Conservation (phyloP, 2,113 vertebrate species). For the Pterocles gutturalis region DNA sequence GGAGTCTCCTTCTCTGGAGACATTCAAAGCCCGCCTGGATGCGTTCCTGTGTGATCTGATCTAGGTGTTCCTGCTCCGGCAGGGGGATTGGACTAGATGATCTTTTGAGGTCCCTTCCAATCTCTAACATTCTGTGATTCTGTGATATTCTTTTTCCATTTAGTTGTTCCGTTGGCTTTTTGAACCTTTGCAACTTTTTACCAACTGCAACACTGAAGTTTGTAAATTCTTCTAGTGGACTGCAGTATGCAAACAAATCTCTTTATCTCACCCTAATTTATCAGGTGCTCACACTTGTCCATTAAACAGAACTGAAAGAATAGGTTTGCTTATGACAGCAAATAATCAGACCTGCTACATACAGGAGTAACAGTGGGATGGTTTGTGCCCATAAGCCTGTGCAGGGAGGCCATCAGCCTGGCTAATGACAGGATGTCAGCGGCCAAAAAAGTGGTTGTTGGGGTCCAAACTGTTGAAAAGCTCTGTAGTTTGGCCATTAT, state of each 20-base stretch:
- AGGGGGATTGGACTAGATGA: too few relatives aligned
- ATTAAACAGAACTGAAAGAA: neutral
- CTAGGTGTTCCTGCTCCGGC: too few relatives aligned
- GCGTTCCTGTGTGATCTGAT: too few relatives aligned
- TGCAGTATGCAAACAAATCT: neutral
- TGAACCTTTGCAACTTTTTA: neutral
- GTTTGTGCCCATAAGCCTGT: neutral
- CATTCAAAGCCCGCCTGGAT: too few relatives aligned
- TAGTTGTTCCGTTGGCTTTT: neutral
- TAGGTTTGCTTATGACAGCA: neutral
- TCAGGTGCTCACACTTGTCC: neutral
- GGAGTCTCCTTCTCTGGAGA: too few relatives aligned
- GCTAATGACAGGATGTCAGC: fast-evolving
- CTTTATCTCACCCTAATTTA: neutral
- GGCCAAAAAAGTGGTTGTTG: neutral
- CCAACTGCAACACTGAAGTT: neutral
- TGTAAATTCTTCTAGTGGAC: neutral
- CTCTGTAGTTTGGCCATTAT: neutral
- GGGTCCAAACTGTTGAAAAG: neutral
- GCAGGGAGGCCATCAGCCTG: neutral
- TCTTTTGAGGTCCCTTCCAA: too few relatives aligned
- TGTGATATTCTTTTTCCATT: neutral
- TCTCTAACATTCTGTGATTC: too few relatives aligned
- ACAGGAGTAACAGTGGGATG: fast-evolving
- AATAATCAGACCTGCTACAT: neutral